A percentile compares a stretch with the other conserved stretches of the same genome.
phyloP scores from a whole-genome alignment of 92 coral and sea anemone species.

The Montipora capitata region DNA sequence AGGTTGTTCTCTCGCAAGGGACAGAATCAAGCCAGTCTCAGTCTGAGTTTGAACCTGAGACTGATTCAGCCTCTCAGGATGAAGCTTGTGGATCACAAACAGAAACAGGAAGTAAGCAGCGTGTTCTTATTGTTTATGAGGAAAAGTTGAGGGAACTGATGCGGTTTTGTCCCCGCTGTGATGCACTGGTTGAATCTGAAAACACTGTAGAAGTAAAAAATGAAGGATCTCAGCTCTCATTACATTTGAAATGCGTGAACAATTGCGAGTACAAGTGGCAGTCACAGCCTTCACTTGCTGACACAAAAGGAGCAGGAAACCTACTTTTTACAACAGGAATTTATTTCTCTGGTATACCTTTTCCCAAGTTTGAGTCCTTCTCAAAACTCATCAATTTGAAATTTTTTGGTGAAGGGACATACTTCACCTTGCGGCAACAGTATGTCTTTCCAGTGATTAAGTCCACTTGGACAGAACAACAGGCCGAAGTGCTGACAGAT shows the following conservation, averaged over 20 bases:
- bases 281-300: constrained; percentile 24
- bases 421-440: constrained; percentile 16
- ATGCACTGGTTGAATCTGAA: not conserved
- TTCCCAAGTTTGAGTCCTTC: constrained; percentile 23
- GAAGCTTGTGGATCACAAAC: no score
- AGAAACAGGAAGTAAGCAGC: no score
- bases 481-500: not conserved
- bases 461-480: constrained; percentile 23
- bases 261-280: constrained; percentile 49
- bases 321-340: constrained; percentile 24
- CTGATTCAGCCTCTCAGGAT: no score
- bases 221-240: constrained; percentile 50
- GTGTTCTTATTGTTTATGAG: constrained; percentile 19
- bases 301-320: constrained; percentile 44
- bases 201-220: constrained; percentile 15
- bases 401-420: constrained; percentile 34
- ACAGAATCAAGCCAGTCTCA: no score
- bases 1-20: no score
- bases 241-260: constrained; percentile 25
- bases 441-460: constrained; percentile 33
- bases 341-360: constrained; percentile 52
- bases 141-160: constrained; percentile 19
- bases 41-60: no score
- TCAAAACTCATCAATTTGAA: constrained; percentile 23
- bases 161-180: constrained; percentile 38